Base-by-base conservation (phyloP, 1,140 invertebrate species). In the Cyphomyrmex costatus region DNA sequence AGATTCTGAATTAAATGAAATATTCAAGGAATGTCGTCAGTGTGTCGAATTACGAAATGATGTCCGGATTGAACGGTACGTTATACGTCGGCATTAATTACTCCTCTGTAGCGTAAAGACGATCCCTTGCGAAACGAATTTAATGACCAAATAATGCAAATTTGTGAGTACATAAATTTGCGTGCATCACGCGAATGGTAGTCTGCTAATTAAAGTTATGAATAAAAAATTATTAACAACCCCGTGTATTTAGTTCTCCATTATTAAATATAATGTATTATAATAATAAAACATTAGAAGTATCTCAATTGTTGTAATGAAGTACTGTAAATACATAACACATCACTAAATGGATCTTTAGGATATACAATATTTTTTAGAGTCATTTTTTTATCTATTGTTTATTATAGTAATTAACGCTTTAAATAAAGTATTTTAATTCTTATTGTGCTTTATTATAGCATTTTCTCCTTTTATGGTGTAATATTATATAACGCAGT, bases 281-380 rank as follows among this genome's bases (percentile, higher is more conserved):
- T 58, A n/a, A 19, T 58, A n/a, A 27, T 78, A 65, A 65, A 78
- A 51, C 14, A 30, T 63, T 78, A n/a, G n/a, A 33, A 74, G 21
- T 0, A 21, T 16, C 1, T n/a, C n/a, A 76, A 36, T 36, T 42
- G 12, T 30, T 30, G 36, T n/a, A 49, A 14, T 33, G 3, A 49
- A 78, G 33, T 21, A 51, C 19, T 77, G 14, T 7, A 27, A 21
- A 14, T 6, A 49, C 16, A 12, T 8, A n/a, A 16, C 36, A 16
- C 7, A 24, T n/a, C 10, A 78, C 30, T 60, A 4, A 65, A 63
- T 46, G 30, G 8, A 27, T 2, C 14, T 58, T 8, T 0, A 6
- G 14, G 16, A 60, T 60, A 30, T 78, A n/a, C 36, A 42, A 42
- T 42, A 36, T 36, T 42, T 77, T 42, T 58, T 65, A 33, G 10